Evolutionary conservation across 2,888 invertebrate species (phyloP).

Genomic region (Papilio protenor): DNA sequence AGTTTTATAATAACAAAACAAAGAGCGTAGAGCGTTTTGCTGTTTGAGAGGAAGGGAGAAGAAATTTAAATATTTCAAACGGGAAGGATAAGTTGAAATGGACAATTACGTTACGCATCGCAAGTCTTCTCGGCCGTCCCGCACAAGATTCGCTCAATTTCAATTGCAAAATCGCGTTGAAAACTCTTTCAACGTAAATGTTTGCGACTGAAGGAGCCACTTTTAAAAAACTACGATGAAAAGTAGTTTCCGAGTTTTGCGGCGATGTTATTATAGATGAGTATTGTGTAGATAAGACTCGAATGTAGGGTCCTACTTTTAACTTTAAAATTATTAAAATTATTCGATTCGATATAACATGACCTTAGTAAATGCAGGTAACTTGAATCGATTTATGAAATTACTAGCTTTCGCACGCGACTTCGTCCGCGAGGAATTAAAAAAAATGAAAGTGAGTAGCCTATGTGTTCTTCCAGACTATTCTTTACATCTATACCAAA

Average conservation of each 20-base stretch:
- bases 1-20: conserved; percentile 38
- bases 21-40: conserved; percentile 33
- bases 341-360: too few relatives aligned
- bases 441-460: too few relatives aligned
- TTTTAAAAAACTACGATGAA: conserved; percentile 60
- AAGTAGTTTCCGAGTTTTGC: conserved; percentile 57
- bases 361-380: too few relatives aligned
- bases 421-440: too few relatives aligned
- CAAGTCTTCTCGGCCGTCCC: conserved; percentile 38
- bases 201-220: conserved; percentile 56
- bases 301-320: not conserved
- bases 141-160: conserved; percentile 46
- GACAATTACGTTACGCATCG: conserved; percentile 45
- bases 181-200: conserved; percentile 60
- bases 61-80: conserved; percentile 45
- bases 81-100: conserved; percentile 44
- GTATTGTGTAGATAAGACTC: conserved; percentile 48
- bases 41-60: conserved; percentile 37
- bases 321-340: not conserved
- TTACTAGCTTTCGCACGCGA: too few relatives aligned
- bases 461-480: too few relatives aligned
- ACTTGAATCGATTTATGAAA: too few relatives aligned
- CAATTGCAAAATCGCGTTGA: conserved; percentile 56
- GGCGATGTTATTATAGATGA: conserved; percentile 51
- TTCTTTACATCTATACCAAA: too few relatives aligned